Percentiles rank a stretch among this genome's conserved stretches.
Conservation (phyloP, 2,888 invertebrate genomes). For the Hydrotaea cyrtoneurina region DNA sequence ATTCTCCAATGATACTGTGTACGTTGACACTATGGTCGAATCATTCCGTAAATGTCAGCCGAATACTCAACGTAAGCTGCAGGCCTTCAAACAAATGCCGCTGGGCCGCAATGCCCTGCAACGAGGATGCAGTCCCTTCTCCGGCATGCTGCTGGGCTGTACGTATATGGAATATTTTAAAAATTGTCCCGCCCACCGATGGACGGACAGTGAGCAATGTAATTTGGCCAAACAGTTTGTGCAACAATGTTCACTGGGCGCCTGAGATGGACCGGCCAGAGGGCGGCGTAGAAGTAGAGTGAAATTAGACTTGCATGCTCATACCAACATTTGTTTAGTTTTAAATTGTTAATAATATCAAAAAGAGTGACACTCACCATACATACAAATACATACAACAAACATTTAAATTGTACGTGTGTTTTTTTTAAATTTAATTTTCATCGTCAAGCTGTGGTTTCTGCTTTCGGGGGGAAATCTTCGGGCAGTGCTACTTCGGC, state of each 20-base stretch:
- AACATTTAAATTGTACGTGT: no score
- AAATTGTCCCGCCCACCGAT: slow-evolving; percentile 77
- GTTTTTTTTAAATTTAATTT: neutral
- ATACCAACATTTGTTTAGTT: slow-evolving; percentile 31
- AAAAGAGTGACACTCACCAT: no score
- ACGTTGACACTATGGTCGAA: slow-evolving; percentile 74
- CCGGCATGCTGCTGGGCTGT: slow-evolving; percentile 78
- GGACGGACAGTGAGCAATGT: slow-evolving; percentile 76
- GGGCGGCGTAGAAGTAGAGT: neutral
- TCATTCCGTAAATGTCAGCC: slow-evolving; percentile 76
- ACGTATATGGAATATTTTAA: slow-evolving; percentile 79
- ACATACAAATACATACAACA: neutral
- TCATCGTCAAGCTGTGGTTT: neutral
- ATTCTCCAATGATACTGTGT: slow-evolving; percentile 75
- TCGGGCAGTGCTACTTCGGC: slow-evolving; percentile 74
- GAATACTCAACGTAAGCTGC: slow-evolving; percentile 72
- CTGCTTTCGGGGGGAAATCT: slow-evolving; percentile 68
- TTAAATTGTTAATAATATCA: neutral
- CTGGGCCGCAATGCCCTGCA: slow-evolving; percentile 58
- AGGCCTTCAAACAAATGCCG: slow-evolving; percentile 71
- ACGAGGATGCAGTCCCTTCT: slow-evolving; percentile 76
- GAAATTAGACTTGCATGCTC: neutral
- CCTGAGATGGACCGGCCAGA: slow-evolving; percentile 57
- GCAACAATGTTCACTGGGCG: slow-evolving; percentile 75
- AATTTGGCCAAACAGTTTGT: slow-evolving; percentile 76